These are phyloP conservation scores for Noctua pronuba DNA, from an alignment of 2,888 invertebrate species.

Conservation along the genomic window DNA sequence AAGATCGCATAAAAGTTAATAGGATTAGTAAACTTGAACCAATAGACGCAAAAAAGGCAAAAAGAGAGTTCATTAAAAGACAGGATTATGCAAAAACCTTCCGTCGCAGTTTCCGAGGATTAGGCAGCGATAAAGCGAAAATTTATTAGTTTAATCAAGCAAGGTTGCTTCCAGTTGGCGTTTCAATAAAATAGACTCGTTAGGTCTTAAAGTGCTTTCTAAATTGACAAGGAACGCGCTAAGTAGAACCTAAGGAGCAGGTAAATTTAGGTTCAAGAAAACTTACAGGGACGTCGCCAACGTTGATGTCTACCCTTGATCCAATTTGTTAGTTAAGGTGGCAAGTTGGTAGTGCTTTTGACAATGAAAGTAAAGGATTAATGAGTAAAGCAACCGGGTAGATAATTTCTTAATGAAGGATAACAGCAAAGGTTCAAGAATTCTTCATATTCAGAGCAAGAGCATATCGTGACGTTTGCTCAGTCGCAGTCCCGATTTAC, in stretches of 20 bases:
- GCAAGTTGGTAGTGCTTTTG: constrained; percentile 2
- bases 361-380: not conserved
- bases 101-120: constrained; percentile 7
- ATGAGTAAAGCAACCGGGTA: not conserved
- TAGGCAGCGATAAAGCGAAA: constrained; percentile 31
- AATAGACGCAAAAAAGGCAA: constrained; percentile 3
- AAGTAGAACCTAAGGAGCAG: constrained; percentile 20
- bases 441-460: not conserved
- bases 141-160: constrained; percentile 62
- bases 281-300: not conserved
- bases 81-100: constrained; percentile 12
- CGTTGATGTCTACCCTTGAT: not conserved
- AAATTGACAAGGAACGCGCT: constrained; percentile 32
- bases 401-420: not conserved
- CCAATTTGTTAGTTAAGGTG: constrained; percentile 20
- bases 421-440: not conserved
- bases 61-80: constrained; percentile 5
- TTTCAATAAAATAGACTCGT: constrained; percentile 33
- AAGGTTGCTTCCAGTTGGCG: constrained; percentile 32
- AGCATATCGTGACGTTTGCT: not conserved
- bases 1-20: not conserved
- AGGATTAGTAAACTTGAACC: constrained; percentile 7
- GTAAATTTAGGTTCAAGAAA: constrained; percentile 15
- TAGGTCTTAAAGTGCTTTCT: constrained; percentile 25
- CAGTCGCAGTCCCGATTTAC: not conserved